phyloP scores from a whole-genome alignment of 2,797 vertebrate genomes.

The Pseudotriccus pelzelni region DNA sequence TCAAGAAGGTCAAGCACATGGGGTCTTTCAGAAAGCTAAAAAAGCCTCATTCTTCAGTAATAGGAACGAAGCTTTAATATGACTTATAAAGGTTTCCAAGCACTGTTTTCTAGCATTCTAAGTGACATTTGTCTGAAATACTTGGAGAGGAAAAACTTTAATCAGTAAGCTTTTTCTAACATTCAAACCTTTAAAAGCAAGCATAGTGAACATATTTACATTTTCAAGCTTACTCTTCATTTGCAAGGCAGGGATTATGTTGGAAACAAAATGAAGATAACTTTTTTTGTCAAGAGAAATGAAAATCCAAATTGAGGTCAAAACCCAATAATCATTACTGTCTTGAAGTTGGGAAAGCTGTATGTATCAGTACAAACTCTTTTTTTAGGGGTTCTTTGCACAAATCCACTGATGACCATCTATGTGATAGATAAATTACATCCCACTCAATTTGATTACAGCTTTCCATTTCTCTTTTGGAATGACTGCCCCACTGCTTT shows the following conservation, averaged over 20 bases:
- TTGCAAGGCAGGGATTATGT: neutral
- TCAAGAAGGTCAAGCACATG: neutral
- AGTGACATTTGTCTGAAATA: neutral
- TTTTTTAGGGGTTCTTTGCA: neutral
- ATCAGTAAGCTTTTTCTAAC: neutral
- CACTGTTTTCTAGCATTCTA: neutral
- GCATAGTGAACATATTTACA: neutral
- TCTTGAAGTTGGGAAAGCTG: neutral
- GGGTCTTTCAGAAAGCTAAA: neutral
- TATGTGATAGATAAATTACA: conserved; percentile 22
- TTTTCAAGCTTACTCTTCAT: neutral
- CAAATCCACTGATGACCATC: neutral
- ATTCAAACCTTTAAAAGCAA: neutral
- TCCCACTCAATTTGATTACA: conserved; percentile 29
- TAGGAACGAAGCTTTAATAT: neutral
- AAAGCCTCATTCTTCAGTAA: neutral
- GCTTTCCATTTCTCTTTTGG: conserved; percentile 18
- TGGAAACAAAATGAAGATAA: neutral
- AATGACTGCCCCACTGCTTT: conserved; percentile 2
- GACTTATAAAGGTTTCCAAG: neutral
- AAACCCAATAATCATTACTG: neutral
- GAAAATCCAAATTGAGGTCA: neutral
- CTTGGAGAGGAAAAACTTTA: neutral
- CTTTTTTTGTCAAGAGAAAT: neutral
- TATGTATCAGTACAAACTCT: neutral